A percentile compares a stretch with the other conserved stretches of the same genome.
phyloP scores from a whole-genome alignment of 2,113 vertebrate species.

The Tragulus kanchil region DNA sequence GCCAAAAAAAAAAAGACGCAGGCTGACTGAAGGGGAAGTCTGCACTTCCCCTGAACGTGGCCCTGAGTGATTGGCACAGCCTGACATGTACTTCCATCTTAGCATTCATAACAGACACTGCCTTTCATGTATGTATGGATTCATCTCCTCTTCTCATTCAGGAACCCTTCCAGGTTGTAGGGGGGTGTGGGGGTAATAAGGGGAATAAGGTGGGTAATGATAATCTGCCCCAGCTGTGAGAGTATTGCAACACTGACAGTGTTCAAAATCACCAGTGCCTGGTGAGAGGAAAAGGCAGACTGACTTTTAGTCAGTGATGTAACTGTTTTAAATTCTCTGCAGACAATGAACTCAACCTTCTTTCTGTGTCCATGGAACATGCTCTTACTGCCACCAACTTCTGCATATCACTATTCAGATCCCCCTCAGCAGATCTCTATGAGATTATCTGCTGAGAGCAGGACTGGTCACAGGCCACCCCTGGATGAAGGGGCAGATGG shows the following conservation, averaged over 20 bases:
- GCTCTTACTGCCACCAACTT: neutral
- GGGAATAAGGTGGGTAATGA: too few relatives aligned
- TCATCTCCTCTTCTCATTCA: neutral
- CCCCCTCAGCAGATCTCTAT: neutral
- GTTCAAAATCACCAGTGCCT: neutral
- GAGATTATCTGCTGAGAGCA: neutral
- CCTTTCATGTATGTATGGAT: neutral
- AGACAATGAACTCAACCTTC: neutral
- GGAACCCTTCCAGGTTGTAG: neutral
- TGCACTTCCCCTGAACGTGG: neutral
- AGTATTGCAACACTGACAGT: accelerated
- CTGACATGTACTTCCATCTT: neutral
- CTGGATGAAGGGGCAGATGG: neutral
- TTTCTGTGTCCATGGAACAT: neutral
- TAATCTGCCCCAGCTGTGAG: neutral
- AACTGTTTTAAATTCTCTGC: neutral
- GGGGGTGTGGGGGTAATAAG: neutral
- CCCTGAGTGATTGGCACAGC: neutral
- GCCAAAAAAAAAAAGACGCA: too few relatives aligned
- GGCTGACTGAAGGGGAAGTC: neutral
- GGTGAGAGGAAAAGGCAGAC: neutral
- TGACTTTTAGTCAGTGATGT: neutral
- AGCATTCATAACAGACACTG: neutral
- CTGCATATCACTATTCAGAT: neutral
- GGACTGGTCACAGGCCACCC: neutral